These are phyloP conservation scores for Triops cancriformis DNA, from an alignment of 1,140 invertebrate species.

Conservation along the genomic window DNA sequence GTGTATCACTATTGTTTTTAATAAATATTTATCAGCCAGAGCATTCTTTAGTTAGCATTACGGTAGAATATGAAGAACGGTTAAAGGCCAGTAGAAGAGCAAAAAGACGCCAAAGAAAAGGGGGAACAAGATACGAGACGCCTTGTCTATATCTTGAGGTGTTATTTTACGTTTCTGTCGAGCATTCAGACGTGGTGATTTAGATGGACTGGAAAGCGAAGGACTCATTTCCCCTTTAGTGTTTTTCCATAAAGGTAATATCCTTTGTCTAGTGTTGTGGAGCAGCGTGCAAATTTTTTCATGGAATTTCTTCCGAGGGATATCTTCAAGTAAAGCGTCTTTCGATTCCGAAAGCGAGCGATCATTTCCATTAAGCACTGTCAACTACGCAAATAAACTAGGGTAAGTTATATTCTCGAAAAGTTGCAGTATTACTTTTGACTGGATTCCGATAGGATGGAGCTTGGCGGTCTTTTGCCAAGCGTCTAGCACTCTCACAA, in stretches of 20 bases:
- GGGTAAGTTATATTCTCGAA: not conserved
- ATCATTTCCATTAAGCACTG: not conserved
- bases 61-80: not conserved
- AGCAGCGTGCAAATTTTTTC: not conserved
- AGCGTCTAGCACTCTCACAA: not conserved
- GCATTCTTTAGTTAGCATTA: not conserved
- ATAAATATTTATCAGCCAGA: not conserved
- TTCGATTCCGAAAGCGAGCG: not conserved
- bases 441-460: not conserved
- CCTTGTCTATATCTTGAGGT: conserved; percentile 29
- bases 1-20: not conserved
- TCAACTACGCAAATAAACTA: not conserved
- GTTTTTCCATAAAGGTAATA: not conserved
- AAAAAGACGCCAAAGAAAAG: conserved; percentile 32
- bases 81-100: conserved; percentile 36
- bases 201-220: not conserved
- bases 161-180: not conserved
- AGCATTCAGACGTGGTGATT: not conserved
- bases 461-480: not conserved
- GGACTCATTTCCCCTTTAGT: not conserved
- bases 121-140: conserved; percentile 37
- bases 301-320: not conserved
- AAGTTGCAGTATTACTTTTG: not conserved
- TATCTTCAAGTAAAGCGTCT: not conserved
- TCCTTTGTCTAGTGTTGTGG: not conserved